Base-by-base conservation (phyloP, 1,140 invertebrate species). In the Drosophila kepulauana region DNA sequence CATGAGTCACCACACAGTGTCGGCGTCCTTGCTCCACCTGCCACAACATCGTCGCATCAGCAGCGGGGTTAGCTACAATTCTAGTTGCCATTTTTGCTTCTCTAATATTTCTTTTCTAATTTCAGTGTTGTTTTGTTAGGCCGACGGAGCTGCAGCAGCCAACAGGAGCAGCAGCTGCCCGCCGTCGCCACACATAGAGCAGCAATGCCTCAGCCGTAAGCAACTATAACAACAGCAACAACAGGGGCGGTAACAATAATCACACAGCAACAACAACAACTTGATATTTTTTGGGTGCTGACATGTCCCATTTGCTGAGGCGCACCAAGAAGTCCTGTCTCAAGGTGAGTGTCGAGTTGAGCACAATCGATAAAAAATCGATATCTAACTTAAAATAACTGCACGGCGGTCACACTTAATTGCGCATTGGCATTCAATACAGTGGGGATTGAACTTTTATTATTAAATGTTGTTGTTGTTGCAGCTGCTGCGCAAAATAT, bases 321-420 rank as follows among this genome's bases (percentile, higher is more conserved):
- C 87, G 91, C 79, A 92, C 91, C 64, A 92, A 91, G 57, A 92
- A 92, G 59, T 91, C 91, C 67, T 92, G 91, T 73, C 75, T 92
- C 58, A 92, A 92, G 91, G 91, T 92, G 71, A 92, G 84, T 65
- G 43, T 38, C 8, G 30, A 33, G 38, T 66, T 38, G 45, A 7
- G 16, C 51, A 41, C 30, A 82, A 88, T 84, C 80, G 72, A 88
- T 88, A 88, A 78, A 80, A 85, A 78, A 88, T 85, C 85, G 78
- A 81, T 88, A n/a, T 0, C 49, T 10, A 6, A 20, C 46, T 20
- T 20, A 20, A 48, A 48, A 48, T 48, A 48, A 48, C 46, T 48
- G 8, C 35, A 6, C 15, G 46, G 35, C 48, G 25, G 15, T 5
- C 46, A 13, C 38, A 10, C 10, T 13, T 68, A 59, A 48, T 70